Percentiles rank a stretch among this genome's conserved stretches.
phyloP scores from a whole-genome alignment of 53 echinoderm and acorn worm genomes.

The Antedon mediterranea region DNA sequence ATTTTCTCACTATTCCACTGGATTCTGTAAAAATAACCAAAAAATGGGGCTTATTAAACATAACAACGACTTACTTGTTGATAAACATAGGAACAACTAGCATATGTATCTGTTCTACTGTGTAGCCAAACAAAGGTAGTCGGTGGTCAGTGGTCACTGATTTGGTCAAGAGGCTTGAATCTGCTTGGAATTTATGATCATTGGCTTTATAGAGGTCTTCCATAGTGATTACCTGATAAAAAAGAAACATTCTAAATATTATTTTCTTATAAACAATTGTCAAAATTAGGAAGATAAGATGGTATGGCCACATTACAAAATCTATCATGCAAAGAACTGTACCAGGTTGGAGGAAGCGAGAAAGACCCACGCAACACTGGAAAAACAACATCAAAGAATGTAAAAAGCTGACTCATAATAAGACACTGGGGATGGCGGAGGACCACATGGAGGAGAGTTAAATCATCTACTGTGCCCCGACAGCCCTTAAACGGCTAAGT shows the following conservation, averaged over 20 bases:
- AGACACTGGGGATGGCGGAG: too few relatives aligned
- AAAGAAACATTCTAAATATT: too few relatives aligned
- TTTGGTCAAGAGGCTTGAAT: background rate
- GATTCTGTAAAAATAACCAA: too few relatives aligned
- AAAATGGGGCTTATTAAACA: too few relatives aligned
- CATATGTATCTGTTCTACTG: slow-evolving; percentile 79
- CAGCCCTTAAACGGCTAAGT: background rate
- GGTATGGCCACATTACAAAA: too few relatives aligned
- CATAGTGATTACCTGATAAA: slow-evolving; percentile 39
- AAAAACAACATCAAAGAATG: too few relatives aligned
- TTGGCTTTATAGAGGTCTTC: slow-evolving; percentile 54
- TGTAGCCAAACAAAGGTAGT: slow-evolving; percentile 91
- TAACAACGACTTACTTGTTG: slow-evolving; percentile 97
- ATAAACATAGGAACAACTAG: slow-evolving; percentile 72
- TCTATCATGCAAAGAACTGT: too few relatives aligned
- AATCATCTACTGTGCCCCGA: background rate
- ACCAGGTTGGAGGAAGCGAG: too few relatives aligned
- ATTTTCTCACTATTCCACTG: too few relatives aligned
- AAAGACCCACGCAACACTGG: background rate
- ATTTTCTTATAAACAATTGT: background rate
- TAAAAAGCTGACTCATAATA: too few relatives aligned
- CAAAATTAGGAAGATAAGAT: too few relatives aligned
- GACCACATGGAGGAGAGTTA: too few relatives aligned
- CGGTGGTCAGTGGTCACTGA: slow-evolving; percentile 60
- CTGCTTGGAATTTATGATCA: background rate